Percentiles rank a stretch among this genome's conserved stretches.
Conservation (phyloP, 2,888 invertebrate species). For the Nesidiocoris tenuis region DNA sequence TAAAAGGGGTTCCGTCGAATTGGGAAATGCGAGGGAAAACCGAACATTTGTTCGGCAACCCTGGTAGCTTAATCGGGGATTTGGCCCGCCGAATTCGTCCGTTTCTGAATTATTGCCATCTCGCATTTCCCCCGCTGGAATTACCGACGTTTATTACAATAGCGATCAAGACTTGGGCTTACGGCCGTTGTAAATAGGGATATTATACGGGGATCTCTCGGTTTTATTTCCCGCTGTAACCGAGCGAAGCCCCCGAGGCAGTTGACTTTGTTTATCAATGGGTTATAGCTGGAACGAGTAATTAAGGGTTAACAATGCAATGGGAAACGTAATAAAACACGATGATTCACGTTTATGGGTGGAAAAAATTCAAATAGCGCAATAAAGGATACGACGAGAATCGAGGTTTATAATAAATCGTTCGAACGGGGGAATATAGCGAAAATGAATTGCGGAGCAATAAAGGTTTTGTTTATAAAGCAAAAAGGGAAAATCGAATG, state of each 20-base stretch:
- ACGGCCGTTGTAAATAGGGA: not conserved
- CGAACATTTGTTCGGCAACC: not conserved
- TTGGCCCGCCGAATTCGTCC: not conserved
- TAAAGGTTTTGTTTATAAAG: too few species aligned
- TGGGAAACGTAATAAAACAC: too few species aligned
- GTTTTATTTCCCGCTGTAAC: not conserved
- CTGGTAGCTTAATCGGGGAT: not conserved
- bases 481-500: too few species aligned
- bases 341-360: too few species aligned
- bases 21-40: not conserved
- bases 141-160: not conserved
- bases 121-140: not conserved
- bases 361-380: too few species aligned
- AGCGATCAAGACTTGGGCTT: not conserved
- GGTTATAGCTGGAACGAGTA: not conserved
- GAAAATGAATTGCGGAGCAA: too few species aligned
- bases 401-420: too few species aligned
- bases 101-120: not conserved
- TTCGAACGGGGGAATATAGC: too few species aligned
- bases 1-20: not conserved
- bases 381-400: too few species aligned
- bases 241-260: not conserved
- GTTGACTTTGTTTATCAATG: not conserved
- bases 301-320: too few species aligned
- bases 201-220: not conserved